phyloP scores from a whole-genome alignment of 2,888 invertebrate genomes.

The Notodonta ziczac region DNA sequence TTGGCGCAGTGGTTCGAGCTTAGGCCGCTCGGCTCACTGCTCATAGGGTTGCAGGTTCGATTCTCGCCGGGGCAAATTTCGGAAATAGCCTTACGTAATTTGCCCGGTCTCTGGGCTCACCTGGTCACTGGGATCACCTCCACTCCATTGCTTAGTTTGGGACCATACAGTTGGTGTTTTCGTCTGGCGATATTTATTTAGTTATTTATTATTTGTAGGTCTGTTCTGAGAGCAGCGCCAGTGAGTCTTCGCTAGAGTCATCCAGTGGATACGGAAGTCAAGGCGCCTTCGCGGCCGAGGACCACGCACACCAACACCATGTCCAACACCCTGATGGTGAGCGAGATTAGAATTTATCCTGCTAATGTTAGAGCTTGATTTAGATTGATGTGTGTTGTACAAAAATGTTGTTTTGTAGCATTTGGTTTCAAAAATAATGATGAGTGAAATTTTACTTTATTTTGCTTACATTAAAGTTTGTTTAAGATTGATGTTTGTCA shows the following conservation, averaged over 20 bases:
- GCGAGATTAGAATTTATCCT: constrained; percentile 45
- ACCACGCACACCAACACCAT: constrained; percentile 70
- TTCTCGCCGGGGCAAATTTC: too few relatives aligned
- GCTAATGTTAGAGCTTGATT: constrained; percentile 7
- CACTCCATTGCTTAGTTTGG: too few relatives aligned
- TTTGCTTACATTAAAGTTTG: constrained; percentile 8
- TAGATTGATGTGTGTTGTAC: constrained; percentile 12
- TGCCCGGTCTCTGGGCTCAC: too few relatives aligned
- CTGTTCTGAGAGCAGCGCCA: constrained; percentile 86
- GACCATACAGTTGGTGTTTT: too few relatives aligned
- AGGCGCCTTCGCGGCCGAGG: constrained; percentile 87
- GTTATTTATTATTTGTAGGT: constrained; percentile 46
- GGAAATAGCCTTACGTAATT: too few relatives aligned
- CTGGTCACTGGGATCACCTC: too few relatives aligned
- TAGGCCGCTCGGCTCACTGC: too few relatives aligned
- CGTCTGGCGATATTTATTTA: not conserved
- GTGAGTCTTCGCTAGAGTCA: constrained; percentile 90
- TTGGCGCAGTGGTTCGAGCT: too few relatives aligned
- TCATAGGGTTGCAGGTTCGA: too few relatives aligned
- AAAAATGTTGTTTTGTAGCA: not conserved
- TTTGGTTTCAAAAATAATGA: not conserved
- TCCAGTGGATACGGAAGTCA: constrained; percentile 92
- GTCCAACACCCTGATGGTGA: constrained; percentile 76
- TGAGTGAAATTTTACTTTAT: constrained; percentile 15
- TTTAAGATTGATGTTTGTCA: constrained; percentile 7